phyloP scores from a whole-genome alignment of 2,113 vertebrate genomes.

The Emydura subglobosa region DNA sequence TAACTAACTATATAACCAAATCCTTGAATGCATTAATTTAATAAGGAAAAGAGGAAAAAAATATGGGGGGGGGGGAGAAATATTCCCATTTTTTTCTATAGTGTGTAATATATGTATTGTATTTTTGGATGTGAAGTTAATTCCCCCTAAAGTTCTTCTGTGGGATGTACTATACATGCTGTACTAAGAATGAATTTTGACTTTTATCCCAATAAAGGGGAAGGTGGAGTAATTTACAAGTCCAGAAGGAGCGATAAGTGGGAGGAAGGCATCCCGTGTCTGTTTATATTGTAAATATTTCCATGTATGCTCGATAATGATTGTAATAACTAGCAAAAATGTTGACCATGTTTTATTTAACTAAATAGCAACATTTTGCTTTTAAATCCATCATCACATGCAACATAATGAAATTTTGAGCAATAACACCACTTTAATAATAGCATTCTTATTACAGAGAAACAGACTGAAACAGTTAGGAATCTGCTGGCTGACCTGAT shows the following conservation, averaged over 20 bases:
- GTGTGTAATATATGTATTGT: constrained; percentile 46
- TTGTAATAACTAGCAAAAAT: constrained; percentile 72
- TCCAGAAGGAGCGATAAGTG: constrained; percentile 62
- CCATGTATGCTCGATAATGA: constrained; percentile 46
- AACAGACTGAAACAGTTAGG: constrained; percentile 79
- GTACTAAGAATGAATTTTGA: constrained; percentile 35
- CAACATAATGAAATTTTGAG: constrained; percentile 77
- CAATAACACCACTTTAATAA: constrained; percentile 75
- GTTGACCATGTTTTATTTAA: constrained; percentile 63
- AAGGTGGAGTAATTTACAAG: constrained; percentile 67
- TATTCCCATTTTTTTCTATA: constrained; percentile 44
- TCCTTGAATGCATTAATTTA: constrained; percentile 24
- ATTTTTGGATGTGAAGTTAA: constrained; percentile 67
- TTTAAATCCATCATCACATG: constrained; percentile 80
- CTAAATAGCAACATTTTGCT: constrained; percentile 70
- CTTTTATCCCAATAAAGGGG: constrained; percentile 65
- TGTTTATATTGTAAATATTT: constrained; percentile 72
- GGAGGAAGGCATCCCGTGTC: constrained; percentile 49
- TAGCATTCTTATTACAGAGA: constrained; percentile 70
- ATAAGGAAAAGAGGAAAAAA: neutral
- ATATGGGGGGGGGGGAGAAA: constrained; percentile 25
- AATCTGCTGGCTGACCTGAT: constrained; percentile 69
- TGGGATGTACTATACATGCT: constrained; percentile 16
- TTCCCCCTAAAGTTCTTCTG: constrained; percentile 50
- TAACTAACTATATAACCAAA: neutral